Evolutionary conservation across 2,888 invertebrate genomes (phyloP).

Genomic region (Drosophila anceps): DNA sequence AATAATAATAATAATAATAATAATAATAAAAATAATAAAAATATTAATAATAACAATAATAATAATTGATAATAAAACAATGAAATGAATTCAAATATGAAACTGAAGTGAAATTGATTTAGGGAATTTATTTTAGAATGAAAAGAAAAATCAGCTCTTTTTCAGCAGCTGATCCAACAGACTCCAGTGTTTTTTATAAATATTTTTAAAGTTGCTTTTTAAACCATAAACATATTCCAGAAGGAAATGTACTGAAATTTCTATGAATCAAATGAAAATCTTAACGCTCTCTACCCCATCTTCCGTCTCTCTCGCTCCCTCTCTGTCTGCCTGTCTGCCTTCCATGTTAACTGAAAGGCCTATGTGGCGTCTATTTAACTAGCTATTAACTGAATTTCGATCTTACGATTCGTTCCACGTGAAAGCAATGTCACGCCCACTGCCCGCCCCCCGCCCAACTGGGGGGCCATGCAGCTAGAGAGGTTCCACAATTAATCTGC

Average conservation of each 20-base stretch:
- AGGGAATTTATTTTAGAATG: no score
- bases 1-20: no score
- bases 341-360: background rate
- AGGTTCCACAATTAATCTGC: constrained; percentile 25
- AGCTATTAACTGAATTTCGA: constrained; percentile 23
- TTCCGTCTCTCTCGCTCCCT: no score
- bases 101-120: no score
- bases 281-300: background rate
- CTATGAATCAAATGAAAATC: background rate
- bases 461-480: constrained; percentile 14
- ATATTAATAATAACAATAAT: no score
- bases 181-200: no score
- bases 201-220: background rate
- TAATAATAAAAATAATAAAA: no score
- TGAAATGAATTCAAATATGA: no score
- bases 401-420: constrained; percentile 30
- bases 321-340: background rate
- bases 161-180: no score
- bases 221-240: background rate
- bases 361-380: constrained; percentile 18
- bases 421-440: constrained; percentile 38
- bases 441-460: background rate
- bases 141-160: no score
- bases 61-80: no score
- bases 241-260: background rate